Base-by-base conservation (phyloP, 2,888 invertebrate genomes). In the Galerucella calmariensis region DNA sequence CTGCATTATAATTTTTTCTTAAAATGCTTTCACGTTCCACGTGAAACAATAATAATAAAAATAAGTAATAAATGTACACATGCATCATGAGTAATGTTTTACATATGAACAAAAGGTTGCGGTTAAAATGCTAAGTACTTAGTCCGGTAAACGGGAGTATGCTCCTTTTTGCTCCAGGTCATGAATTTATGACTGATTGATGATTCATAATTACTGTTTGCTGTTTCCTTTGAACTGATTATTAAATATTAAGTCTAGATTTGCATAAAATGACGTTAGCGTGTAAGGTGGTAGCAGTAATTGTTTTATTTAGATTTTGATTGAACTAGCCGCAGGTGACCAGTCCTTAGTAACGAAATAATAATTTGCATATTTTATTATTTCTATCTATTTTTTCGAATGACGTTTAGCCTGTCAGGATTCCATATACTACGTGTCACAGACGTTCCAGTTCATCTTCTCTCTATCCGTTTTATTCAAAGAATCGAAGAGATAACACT, bases 1-100 rank as follows among this genome's bases (percentile, higher is more conserved):
- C 53, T 69, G 67, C 66, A 75, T 73, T 69, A 75, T 70, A 67
- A 73, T 56, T 67, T 66, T 72, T 75, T 75, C 78, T 74, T 68
- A 71, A 73, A 75, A 84, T 84, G 81, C 83, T 81, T 81, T 79
- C 84, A 84, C 84, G 84, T 83, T 78, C 76, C 77, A 71, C 77
- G 79, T 79, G 79, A 77, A 81, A 80, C 81, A 82, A 82, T 83
- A 83, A 83, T 83, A 82, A 83, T 83, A 83, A 82, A 82, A 82
- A 82, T 80, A 82, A 82, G 79, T 82, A 81, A 79, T 82, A 79
- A 77, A 74, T 79, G 82, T 80, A 79, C 77, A 79, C 78, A 77
- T 75, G 75, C 77, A 79, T 78, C 79, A 77, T 82, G 82, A 81
- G 77, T 80, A 80, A 82, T 80, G 81, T 76, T 77, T 75, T 78